Evolutionary conservation across 2,113 vertebrate genomes (phyloP).

Genomic region (Gymnarchus niloticus): DNA sequence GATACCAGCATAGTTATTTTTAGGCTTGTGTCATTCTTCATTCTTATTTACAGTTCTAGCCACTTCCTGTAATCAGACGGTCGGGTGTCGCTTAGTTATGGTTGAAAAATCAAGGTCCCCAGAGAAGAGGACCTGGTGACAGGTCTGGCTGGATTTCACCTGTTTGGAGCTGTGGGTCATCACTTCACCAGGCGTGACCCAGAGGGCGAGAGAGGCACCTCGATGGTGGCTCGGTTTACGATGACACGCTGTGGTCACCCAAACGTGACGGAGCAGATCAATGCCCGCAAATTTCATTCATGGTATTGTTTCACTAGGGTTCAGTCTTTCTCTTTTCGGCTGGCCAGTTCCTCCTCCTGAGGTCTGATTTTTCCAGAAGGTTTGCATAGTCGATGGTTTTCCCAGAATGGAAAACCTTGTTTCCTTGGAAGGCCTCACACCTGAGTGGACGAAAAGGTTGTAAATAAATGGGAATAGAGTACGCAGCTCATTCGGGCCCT

Average conservation of each 20-base stretch:
- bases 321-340: no score
- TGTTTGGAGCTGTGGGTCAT: background rate
- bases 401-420: background rate
- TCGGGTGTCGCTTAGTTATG: background rate
- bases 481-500: background rate
- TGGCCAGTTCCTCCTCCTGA: no score
- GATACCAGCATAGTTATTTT: conserved; percentile 86
- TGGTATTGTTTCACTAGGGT: no score
- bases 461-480: no score
- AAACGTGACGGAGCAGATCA: background rate
- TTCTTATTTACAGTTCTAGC: conserved; percentile 79
- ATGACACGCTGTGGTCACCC: background rate
- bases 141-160: background rate
- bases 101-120: background rate
- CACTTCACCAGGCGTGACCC: background rate
- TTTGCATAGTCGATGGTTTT: background rate
- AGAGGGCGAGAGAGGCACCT: background rate
- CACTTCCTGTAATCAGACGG: conserved; percentile 72
- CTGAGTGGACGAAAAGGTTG: background rate
- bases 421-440: background rate
- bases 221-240: no score
- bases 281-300: background rate
- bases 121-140: no score
- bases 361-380: background rate
- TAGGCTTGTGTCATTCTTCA: conserved; percentile 77